Percentiles rank a stretch among this genome's conserved stretches.
phyloP scores from a whole-genome alignment of 2,888 invertebrate species.

The Zygogramma bicolorata region DNA sequence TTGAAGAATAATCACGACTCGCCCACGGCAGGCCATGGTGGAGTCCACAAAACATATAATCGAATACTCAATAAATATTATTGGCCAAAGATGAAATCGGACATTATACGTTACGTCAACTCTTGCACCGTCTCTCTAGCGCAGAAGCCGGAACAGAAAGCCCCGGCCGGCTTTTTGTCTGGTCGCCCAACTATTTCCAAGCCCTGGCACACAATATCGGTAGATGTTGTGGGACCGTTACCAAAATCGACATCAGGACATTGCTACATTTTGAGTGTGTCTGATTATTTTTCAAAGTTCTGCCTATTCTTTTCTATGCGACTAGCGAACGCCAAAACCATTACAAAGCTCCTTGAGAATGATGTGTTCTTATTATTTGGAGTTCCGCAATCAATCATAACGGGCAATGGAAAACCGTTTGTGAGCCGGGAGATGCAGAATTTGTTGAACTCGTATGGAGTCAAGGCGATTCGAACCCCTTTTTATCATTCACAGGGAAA shows the following conservation, averaged over 20 bases:
- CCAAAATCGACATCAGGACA: slow-evolving; percentile 22
- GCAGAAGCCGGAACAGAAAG: slow-evolving; percentile 9
- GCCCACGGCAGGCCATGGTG: slow-evolving; percentile 9
- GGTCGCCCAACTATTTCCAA: background rate
- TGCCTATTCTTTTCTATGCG: background rate
- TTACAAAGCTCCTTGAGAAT: background rate
- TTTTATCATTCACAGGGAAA: background rate
- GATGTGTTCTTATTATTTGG: slow-evolving; percentile 22
- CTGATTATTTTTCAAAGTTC: slow-evolving; percentile 36
- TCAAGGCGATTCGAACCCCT: slow-evolving; percentile 13
- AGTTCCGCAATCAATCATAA: slow-evolving; percentile 10
- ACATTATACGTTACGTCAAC: background rate
- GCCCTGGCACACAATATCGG: slow-evolving; percentile 39
- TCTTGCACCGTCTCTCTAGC: slow-evolving; percentile 7
- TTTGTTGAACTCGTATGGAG: slow-evolving; percentile 17
- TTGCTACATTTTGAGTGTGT: slow-evolving; percentile 27
- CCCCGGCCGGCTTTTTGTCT: slow-evolving; percentile 6
- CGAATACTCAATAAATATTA: slow-evolving; percentile 2
- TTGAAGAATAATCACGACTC: slow-evolving; percentile 14
- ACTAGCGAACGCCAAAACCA: background rate
- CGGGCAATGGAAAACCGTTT: background rate
- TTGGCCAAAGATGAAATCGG: slow-evolving; percentile 25
- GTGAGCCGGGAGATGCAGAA: background rate
- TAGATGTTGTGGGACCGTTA: slow-evolving; percentile 41
- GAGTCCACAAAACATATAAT: background rate